phyloP scores from a whole-genome alignment of 1,140 invertebrate genomes.

The Frieseomelitta varia region DNA sequence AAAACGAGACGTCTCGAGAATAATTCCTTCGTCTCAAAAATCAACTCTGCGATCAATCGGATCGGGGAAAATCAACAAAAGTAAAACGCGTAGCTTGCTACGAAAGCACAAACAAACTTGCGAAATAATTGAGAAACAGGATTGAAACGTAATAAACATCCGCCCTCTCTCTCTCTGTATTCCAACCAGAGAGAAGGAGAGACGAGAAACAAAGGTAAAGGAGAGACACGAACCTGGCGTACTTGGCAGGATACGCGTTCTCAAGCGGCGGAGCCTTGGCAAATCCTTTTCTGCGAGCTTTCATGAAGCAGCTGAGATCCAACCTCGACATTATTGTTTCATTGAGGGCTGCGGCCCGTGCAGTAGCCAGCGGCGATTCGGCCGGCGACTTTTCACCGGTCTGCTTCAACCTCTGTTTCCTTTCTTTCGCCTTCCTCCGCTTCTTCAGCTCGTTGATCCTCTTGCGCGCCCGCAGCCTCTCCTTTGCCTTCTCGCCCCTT shows the following conservation, averaged over 20 bases:
- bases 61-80: neutral
- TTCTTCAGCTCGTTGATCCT: constrained; percentile 68
- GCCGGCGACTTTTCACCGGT: constrained; percentile 58
- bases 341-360: constrained; percentile 62
- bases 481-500: constrained; percentile 27
- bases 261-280: constrained; percentile 73
- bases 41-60: neutral
- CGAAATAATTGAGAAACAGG: neutral
- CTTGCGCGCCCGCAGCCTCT: constrained; percentile 56
- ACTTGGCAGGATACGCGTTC: constrained; percentile 70
- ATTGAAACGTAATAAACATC: neutral
- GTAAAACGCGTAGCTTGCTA: too few species aligned
- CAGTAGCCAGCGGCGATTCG: constrained; percentile 41
- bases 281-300: constrained; percentile 65
- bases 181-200: neutral
- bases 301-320: constrained; percentile 75
- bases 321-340: constrained; percentile 71
- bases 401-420: constrained; percentile 64
- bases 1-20: neutral
- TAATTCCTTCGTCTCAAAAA: neutral
- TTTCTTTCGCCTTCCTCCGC: constrained; percentile 60
- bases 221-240: constrained; percentile 68
- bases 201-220: constrained; percentile 54
- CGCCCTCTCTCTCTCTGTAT: neutral
- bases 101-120: neutral